Conservation (phyloP, 2,888 invertebrate genomes). For the Catocala sponsa region DNA sequence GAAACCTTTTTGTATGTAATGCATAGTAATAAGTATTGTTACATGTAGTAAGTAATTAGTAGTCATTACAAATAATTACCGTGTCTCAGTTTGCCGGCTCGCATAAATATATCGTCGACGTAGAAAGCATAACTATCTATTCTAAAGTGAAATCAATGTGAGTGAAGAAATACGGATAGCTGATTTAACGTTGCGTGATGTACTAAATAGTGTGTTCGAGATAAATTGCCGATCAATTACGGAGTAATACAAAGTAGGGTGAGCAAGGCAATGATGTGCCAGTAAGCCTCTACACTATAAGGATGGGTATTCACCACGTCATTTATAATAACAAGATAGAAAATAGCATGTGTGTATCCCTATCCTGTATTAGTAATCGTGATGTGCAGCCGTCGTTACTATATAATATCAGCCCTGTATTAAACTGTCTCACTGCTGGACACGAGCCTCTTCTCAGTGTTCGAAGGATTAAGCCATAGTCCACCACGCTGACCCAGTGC, state of each 20-base stretch:
- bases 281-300: background rate
- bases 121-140: conserved; percentile 74
- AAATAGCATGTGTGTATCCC: too few relatives aligned
- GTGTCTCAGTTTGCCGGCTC: conserved; percentile 33
- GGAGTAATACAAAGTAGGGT: conserved; percentile 17
- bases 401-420: too few relatives aligned
- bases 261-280: background rate
- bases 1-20: conserved; percentile 20
- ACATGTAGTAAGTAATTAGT: conserved; percentile 26
- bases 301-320: too few relatives aligned
- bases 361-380: too few relatives aligned
- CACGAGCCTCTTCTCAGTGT: too few relatives aligned
- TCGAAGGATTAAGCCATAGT: too few relatives aligned
- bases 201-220: conserved; percentile 51
- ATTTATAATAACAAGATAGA: too few relatives aligned
- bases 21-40: conserved; percentile 28
- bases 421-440: too few relatives aligned
- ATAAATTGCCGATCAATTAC: conserved; percentile 49
- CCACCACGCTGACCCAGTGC: too few relatives aligned
- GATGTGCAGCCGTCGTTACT: too few relatives aligned
- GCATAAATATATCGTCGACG: conserved; percentile 50
- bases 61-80: conserved; percentile 44
- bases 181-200: conserved; percentile 65
- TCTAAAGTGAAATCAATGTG: conserved; percentile 71
- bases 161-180: conserved; percentile 54